These are phyloP conservation scores for Desoria tigrina DNA, from an alignment of 2,888 invertebrate genomes.

Conservation along the genomic window DNA sequence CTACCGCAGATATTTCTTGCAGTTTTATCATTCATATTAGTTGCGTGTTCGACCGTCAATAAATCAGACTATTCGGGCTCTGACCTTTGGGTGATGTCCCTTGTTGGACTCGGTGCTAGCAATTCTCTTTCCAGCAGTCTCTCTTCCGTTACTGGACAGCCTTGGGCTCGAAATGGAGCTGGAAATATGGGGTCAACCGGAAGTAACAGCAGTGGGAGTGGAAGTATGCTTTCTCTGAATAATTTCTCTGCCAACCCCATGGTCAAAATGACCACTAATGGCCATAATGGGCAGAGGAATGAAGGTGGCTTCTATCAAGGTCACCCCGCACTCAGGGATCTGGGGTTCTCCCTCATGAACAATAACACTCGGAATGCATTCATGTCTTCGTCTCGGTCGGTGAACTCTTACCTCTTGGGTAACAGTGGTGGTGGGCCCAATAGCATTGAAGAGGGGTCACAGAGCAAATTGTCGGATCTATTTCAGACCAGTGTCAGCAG, in stretches of 20 bases:
- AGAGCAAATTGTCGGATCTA: conserved; percentile 48
- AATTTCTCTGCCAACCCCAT: conserved; percentile 38
- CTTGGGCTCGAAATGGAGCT: conserved; percentile 23
- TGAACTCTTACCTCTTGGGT: conserved; percentile 49
- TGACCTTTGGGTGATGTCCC: too few relatives aligned
- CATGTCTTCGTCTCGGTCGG: conserved; percentile 48
- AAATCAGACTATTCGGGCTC: too few relatives aligned
- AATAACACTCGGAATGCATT: conserved; percentile 30
- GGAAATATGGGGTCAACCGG: conserved; percentile 31
- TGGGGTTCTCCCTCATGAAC: conserved; percentile 46
- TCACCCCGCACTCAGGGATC: conserved; percentile 33
- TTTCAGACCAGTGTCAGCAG: conserved; percentile 54
- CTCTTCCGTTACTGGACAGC: conserved; percentile 49
- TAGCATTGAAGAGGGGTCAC: conserved; percentile 45
- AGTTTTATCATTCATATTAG: too few relatives aligned
- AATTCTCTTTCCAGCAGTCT: conserved; percentile 53
- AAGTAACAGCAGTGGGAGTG: conserved; percentile 49
- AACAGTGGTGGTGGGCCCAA: conserved; percentile 48
- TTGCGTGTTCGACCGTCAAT: too few relatives aligned
- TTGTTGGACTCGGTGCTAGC: conserved; percentile 52
- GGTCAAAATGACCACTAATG: conserved; percentile 25
- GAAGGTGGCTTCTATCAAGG: conserved; percentile 25
- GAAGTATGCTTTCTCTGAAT: conserved; percentile 50
- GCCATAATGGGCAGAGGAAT: conserved; percentile 26
- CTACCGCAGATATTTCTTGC: too few relatives aligned